Conservation (phyloP, 37 sponge, comb jelly and placozoan genomes). For the Theonella swinhoei region DNA sequence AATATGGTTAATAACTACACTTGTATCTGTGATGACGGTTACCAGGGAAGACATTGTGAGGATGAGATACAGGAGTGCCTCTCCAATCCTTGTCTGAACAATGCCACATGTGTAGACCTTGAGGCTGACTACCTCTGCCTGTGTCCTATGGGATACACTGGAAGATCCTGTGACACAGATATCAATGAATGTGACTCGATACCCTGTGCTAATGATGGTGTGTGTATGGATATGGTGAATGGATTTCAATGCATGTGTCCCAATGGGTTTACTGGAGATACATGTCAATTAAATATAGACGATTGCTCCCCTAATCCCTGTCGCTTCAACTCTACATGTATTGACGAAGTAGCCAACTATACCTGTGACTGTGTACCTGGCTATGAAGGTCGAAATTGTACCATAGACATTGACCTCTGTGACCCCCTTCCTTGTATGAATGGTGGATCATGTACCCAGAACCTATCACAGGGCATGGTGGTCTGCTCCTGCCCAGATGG, state of each 20-base stretch:
- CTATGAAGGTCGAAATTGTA: constrained; percentile 52
- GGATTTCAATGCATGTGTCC: constrained; percentile 54
- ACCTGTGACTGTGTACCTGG: constrained; percentile 56
- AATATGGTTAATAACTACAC: constrained; percentile 31
- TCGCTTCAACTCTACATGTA: constrained; percentile 56
- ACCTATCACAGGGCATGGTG: constrained; percentile 12
- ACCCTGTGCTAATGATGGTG: constrained; percentile 56
- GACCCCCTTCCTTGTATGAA: constrained; percentile 48
- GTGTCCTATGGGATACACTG: constrained; percentile 57
- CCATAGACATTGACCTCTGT: constrained; percentile 39
- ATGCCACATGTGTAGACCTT: constrained; percentile 54
- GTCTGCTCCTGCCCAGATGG: constrained; percentile 28
- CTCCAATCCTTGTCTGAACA: constrained; percentile 37
- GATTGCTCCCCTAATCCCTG: constrained; percentile 43
- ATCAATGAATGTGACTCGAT: constrained; percentile 29
- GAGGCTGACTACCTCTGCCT: constrained; percentile 30
- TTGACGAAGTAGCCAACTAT: constrained; percentile 42
- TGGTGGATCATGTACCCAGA: constrained; percentile 49
- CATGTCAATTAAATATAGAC: constrained; percentile 34
- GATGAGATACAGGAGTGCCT: constrained; percentile 47
- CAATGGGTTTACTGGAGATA: constrained; percentile 48
- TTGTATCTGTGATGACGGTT: constrained; percentile 62
- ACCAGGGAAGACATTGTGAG: constrained; percentile 38
- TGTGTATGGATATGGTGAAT: constrained; percentile 48
- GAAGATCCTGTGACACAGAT: constrained; percentile 22